Percentiles rank a stretch among this genome's conserved stretches.
Evolutionary conservation across 2,888 invertebrate species (phyloP).

Genomic region (Apantesis nais): DNA sequence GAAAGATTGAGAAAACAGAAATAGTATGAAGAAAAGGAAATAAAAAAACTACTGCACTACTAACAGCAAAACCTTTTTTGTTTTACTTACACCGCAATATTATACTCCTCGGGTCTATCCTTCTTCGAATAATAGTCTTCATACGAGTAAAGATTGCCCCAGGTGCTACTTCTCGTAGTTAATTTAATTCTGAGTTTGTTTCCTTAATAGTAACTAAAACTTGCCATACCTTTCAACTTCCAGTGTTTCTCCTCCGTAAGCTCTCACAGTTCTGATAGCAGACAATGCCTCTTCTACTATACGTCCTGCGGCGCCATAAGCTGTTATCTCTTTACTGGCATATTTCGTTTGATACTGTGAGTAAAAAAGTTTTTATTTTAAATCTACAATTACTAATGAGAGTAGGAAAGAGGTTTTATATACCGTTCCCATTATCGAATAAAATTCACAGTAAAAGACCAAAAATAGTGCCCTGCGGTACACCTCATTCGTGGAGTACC

Average conservation of each 20-base stretch:
- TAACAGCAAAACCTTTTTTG: too few relatives aligned
- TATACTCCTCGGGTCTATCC: too few relatives aligned
- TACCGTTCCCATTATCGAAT: too few relatives aligned
- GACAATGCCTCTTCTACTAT: constrained; percentile 91
- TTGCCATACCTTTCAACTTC: constrained; percentile 80
- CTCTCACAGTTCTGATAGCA: constrained; percentile 79
- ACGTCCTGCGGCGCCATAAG: constrained; percentile 90
- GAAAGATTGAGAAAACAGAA: not conserved
- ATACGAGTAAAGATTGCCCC: too few relatives aligned
- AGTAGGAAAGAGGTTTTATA: not conserved
- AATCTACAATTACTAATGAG: not conserved
- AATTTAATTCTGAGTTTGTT: not conserved
- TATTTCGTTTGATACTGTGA: constrained; percentile 86
- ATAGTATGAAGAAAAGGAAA: not conserved
- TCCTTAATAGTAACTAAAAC: not conserved
- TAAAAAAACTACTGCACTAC: too few relatives aligned
- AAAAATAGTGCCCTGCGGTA: not conserved
- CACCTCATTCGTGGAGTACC: not conserved
- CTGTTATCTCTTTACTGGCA: constrained; percentile 86
- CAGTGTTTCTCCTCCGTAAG: constrained; percentile 87
- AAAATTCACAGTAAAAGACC: not conserved
- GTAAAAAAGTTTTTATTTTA: not conserved
- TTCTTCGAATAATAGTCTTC: too few relatives aligned
- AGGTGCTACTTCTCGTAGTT: not conserved
- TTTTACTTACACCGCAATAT: too few relatives aligned